phyloP scores from a whole-genome alignment of 2,888 invertebrate genomes.

The Tetropium fuscum region DNA sequence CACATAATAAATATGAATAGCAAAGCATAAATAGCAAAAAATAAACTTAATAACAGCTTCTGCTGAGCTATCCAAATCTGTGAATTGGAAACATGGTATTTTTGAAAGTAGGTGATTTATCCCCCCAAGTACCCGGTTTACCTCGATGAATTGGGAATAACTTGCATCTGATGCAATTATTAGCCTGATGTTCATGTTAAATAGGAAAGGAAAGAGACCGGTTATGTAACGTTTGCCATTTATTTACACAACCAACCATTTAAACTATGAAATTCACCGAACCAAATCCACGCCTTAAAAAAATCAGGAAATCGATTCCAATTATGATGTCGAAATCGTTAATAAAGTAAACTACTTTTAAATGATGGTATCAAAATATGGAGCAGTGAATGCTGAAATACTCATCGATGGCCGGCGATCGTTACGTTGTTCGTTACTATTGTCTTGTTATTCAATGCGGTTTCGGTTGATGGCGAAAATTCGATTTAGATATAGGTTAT shows the following conservation, averaged over 20 bases:
- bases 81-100: neutral
- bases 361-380: too few relatives aligned
- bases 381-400: too few relatives aligned
- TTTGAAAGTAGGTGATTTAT: neutral
- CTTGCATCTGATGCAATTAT: slow-evolving; percentile 6
- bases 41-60: neutral
- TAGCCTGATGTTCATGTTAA: slow-evolving; percentile 2
- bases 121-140: neutral
- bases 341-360: neutral
- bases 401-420: too few relatives aligned
- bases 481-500: too few relatives aligned
- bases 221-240: neutral
- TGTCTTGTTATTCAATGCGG: too few relatives aligned
- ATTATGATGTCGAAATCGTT: neutral
- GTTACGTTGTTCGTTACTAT: too few relatives aligned
- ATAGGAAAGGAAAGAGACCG: slow-evolving; percentile 3
- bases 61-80: neutral
- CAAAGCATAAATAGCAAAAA: too few relatives aligned
- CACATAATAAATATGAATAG: too few relatives aligned
- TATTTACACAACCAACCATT: neutral
- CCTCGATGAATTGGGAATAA: neutral
- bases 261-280: slow-evolving; percentile 2
- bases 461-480: too few relatives aligned
- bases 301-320: slow-evolving; percentile 7
- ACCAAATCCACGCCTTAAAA: slow-evolving; percentile 9